Evolutionary conservation across 2,888 invertebrate genomes (phyloP), one percentile per base, ranked within the genome.

Genomic region (Trisateles emortualis): DNA sequence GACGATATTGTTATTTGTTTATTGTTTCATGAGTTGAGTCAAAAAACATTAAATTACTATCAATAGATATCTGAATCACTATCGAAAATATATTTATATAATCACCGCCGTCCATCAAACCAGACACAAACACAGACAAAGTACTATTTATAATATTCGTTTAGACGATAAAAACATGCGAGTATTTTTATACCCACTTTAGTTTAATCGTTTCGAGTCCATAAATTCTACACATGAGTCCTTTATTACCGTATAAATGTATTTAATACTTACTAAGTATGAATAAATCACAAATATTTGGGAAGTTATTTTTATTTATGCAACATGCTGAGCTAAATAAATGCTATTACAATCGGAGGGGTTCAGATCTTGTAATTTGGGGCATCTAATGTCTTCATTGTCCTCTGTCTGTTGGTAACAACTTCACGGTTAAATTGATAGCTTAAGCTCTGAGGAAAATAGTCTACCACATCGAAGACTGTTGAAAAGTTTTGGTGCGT

Each of bases 201-300:
- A 49, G 45, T 48, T 52, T 44, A 65, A 51, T 52, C 38, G 41
- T 44, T 52, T 24, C 11, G 14, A 10, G 39, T 44, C 44, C 43
- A 55, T 59, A 55, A 62, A 65, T 14, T 43, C 16, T 48, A 32
- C 43, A 50, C 46, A 56, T 14, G 41, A 47, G 52, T 47, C 32
- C 39, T 40, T 64, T 60, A 60, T n/a, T 39, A 35, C 32, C 35
- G 10, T 48, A 63, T 59, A 59, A 56, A 66, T 62, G 48, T 55
- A 53, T 63, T 59, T 52, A 56, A 59, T 44, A 38, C 39, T 36
- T 35, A 43, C 14, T 51, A 9, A 36, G 39, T 50, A 55, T 67
- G 38, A 63, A 67, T 59, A 59, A 51, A 59, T 56, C 40, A 56
- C 41, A 2, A 0, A 52, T 44, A 46, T 44, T 16, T 44, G 32